A percentile compares a stretch with the other conserved stretches of the same genome.
Evolutionary conservation across 2,888 invertebrate species (phyloP).

Genomic region (Pammene fasciana): DNA sequence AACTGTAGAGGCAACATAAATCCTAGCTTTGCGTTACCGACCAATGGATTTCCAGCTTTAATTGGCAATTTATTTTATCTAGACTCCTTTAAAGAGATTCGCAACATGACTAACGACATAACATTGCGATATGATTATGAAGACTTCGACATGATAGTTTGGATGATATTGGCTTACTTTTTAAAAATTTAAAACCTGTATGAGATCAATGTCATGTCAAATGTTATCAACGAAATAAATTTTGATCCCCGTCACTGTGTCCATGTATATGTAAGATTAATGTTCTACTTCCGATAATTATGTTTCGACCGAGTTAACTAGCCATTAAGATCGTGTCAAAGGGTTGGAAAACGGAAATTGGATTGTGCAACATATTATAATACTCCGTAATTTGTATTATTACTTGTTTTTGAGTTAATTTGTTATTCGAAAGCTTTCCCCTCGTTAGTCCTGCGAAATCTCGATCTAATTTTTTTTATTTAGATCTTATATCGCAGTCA

Average conservation of each 20-base stretch:
- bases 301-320: constrained; percentile 29
- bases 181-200: background rate
- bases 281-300: constrained; percentile 29
- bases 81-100: too few relatives aligned
- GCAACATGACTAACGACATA: too few relatives aligned
- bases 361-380: constrained; percentile 33
- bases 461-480: too few relatives aligned
- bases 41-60: too few relatives aligned
- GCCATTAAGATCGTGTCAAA: constrained; percentile 32
- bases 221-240: background rate
- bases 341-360: constrained; percentile 39
- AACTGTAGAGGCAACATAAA: too few relatives aligned
- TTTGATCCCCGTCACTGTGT: background rate
- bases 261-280: constrained; percentile 21
- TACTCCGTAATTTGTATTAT: constrained; percentile 21
- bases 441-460: background rate
- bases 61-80: too few relatives aligned
- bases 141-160: background rate
- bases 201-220: background rate
- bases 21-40: too few relatives aligned
- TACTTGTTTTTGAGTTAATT: background rate
- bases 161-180: background rate
- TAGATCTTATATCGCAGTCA: too few relatives aligned
- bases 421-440: background rate
- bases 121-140: background rate